These are phyloP conservation scores for Gymnocheta viridis DNA, from an alignment of 2,888 invertebrate genomes.

Conservation along the genomic window DNA sequence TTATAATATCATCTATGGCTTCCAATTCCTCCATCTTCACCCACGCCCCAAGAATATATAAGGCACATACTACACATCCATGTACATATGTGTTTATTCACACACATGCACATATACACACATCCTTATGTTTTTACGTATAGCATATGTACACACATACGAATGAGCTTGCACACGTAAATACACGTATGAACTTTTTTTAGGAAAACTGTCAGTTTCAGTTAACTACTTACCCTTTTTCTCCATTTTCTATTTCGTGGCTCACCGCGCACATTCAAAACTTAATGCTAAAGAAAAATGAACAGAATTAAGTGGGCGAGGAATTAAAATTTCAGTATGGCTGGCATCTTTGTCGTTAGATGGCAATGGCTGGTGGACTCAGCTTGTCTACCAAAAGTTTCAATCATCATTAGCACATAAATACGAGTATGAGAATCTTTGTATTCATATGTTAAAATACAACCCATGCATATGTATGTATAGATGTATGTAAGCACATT, in stretches of 20 bases:
- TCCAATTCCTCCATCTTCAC: slow-evolving; percentile 17
- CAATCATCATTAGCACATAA: slow-evolving; percentile 52
- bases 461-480: background rate
- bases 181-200: slow-evolving; percentile 54
- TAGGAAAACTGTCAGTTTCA: slow-evolving; percentile 76
- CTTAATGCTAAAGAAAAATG: slow-evolving; percentile 69
- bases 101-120: background rate
- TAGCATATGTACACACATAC: background rate
- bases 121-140: too few species aligned
- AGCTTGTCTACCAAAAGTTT: slow-evolving; percentile 56
- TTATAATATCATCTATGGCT: slow-evolving; percentile 38
- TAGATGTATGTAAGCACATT: background rate
- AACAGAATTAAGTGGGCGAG: slow-evolving; percentile 80
- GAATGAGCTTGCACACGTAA: background rate
- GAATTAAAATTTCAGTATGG: slow-evolving; percentile 79
- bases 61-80: slow-evolving; percentile 9
- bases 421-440: slow-evolving; percentile 28
- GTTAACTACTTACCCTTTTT: slow-evolving; percentile 71
- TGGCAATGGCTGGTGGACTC: slow-evolving; percentile 63
- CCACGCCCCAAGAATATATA: background rate
- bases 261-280: slow-evolving; percentile 73
- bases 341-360: slow-evolving; percentile 55
- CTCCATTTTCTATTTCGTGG: slow-evolving; percentile 71
- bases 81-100: background rate
- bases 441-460: background rate